Percentiles rank a stretch among this genome's conserved stretches.
phyloP scores from a whole-genome alignment of 2,797 vertebrate species.

The Melanogrammus aeglefinus region DNA sequence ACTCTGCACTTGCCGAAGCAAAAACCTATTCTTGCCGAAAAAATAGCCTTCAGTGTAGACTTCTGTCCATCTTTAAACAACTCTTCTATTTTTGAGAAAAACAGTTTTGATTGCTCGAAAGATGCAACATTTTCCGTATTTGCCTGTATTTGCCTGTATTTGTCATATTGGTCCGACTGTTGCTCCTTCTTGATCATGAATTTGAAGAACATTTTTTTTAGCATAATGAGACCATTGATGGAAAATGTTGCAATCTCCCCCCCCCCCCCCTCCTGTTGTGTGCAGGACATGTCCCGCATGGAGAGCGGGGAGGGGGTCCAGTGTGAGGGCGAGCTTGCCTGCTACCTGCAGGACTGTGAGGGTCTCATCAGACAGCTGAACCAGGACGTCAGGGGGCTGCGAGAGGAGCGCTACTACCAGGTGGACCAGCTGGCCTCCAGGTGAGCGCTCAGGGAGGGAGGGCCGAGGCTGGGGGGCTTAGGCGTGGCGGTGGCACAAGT shows the following conservation, averaged over 20 bases:
- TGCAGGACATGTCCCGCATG: slow-evolving; percentile 86
- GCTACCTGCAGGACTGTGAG: slow-evolving; percentile 93
- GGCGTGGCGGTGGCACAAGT: neutral
- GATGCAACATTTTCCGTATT: neutral
- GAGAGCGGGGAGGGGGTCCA: slow-evolving; percentile 85
- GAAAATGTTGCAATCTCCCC: neutral
- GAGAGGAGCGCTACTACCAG: slow-evolving; percentile 93
- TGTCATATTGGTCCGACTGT: no score
- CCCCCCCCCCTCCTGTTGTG: neutral
- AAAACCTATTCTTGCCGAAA: neutral
- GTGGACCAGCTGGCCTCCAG: slow-evolving; percentile 94
- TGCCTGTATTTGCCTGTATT: no score
- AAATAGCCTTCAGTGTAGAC: no score
- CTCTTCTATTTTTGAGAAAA: neutral
- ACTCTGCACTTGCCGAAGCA: neutral
- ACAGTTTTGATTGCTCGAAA: neutral
- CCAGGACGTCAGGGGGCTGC: slow-evolving; percentile 87
- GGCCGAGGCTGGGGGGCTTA: neutral
- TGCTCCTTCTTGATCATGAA: no score
- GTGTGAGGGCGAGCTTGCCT: slow-evolving; percentile 84
- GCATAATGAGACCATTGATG: no score
- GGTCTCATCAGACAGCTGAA: slow-evolving; percentile 84
- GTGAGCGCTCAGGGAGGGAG: slow-evolving; percentile 63
- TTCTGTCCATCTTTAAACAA: neutral
- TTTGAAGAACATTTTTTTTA: neutral